Conservation (phyloP, 2,797 vertebrate genomes). For the Poeciliopsis infans region DNA sequence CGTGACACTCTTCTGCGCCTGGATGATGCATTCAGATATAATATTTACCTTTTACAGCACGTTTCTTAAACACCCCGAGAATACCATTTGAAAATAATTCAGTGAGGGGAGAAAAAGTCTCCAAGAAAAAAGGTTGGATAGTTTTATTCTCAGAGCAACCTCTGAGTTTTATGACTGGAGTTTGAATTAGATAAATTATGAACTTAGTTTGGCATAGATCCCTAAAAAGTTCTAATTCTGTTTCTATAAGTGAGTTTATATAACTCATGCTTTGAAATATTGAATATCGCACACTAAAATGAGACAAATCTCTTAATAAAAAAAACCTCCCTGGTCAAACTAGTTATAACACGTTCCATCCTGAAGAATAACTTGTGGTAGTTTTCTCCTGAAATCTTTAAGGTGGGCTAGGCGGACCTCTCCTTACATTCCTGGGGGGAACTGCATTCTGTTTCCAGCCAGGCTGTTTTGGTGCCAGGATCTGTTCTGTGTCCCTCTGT, state of each 20-base stretch:
- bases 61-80: slow-evolving; percentile 72
- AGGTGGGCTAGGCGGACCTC: slow-evolving; percentile 36
- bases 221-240: slow-evolving; percentile 39
- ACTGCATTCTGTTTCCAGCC: slow-evolving; percentile 50
- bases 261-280: slow-evolving; percentile 15
- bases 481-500: slow-evolving; percentile 76
- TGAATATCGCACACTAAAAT: slow-evolving; percentile 36
- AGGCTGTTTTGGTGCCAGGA: slow-evolving; percentile 64
- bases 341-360: slow-evolving; percentile 36
- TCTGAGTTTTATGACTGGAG: slow-evolving; percentile 35
- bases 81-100: slow-evolving; percentile 73
- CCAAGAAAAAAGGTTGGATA: slow-evolving; percentile 40
- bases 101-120: slow-evolving; percentile 46
- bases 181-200: slow-evolving; percentile 52
- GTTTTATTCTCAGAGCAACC: slow-evolving; percentile 42
- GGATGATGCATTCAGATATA: slow-evolving; percentile 75
- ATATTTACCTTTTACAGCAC: slow-evolving; percentile 78
- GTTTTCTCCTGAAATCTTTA: slow-evolving; percentile 48
- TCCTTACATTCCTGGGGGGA: slow-evolving; percentile 32
- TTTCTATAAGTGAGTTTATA: slow-evolving; percentile 14
- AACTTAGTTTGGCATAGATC: slow-evolving; percentile 23
- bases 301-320: slow-evolving; percentile 41
- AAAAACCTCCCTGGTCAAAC: background rate
- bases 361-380: slow-evolving; percentile 61
- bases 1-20: slow-evolving; percentile 70